Conservation (phyloP, 2,797 vertebrate genomes). For the Sebastes jordani region DNA sequence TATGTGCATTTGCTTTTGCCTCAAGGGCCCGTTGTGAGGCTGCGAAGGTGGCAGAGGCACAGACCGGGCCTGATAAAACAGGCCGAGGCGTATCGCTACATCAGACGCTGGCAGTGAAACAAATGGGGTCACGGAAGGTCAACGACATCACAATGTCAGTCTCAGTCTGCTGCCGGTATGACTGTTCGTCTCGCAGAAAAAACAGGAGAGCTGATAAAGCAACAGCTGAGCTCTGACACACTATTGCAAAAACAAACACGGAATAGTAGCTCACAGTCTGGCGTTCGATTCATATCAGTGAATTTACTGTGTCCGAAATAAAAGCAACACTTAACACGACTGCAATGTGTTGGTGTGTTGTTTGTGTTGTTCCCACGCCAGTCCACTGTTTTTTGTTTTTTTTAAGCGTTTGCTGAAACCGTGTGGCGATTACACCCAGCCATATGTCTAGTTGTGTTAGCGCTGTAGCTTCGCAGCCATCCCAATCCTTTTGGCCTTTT, state of each 20-base stretch:
- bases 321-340: slow-evolving; percentile 60
- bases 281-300: slow-evolving; percentile 37
- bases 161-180: slow-evolving; percentile 31
- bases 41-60: slow-evolving; percentile 36
- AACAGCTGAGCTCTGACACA: slow-evolving; percentile 10
- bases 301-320: slow-evolving; percentile 44
- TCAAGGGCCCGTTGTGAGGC: slow-evolving; percentile 31
- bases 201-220: slow-evolving; percentile 33
- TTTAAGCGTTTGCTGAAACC: slow-evolving; percentile 47
- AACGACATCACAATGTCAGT: slow-evolving; percentile 66
- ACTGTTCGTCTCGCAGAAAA: slow-evolving; percentile 20
- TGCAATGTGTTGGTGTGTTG: slow-evolving; percentile 41
- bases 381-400: slow-evolving; percentile 7
- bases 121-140: slow-evolving; percentile 71
- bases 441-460: slow-evolving; percentile 70
- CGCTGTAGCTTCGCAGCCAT: slow-evolving; percentile 33
- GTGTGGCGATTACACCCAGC: slow-evolving; percentile 57
- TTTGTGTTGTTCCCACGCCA: slow-evolving; percentile 44
- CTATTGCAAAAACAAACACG: slow-evolving; percentile 8
- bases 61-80: slow-evolving; percentile 57
- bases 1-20: slow-evolving; percentile 12
- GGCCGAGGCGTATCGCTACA: slow-evolving; percentile 54
- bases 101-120: slow-evolving; percentile 58
- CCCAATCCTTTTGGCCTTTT: slow-evolving; percentile 66
- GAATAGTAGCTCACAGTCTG: slow-evolving; percentile 24